Evolutionary conservation across 2,113 vertebrate species (phyloP).

Genomic region (Synchiropus splendidus): DNA sequence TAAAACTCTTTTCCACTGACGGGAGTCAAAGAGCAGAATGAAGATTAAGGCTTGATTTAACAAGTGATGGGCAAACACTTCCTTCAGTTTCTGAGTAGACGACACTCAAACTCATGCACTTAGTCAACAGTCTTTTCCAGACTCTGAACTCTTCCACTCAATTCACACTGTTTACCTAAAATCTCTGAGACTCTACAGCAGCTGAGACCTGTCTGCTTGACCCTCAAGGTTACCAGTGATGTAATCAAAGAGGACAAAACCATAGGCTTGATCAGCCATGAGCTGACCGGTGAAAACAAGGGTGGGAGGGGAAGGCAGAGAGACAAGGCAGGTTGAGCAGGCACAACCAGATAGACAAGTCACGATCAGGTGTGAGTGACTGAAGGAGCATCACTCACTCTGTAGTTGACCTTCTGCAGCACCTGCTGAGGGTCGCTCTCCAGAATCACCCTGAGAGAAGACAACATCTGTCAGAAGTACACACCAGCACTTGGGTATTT

Average conservation of each 20-base stretch:
- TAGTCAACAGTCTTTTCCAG: conserved; percentile 10
- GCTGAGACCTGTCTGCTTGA: conserved; percentile 56
- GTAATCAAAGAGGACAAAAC: conserved; percentile 80
- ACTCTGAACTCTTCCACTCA: conserved; percentile 34
- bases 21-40: no score
- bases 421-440: conserved; percentile 88
- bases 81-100: no score
- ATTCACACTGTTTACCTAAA: conserved; percentile 9
- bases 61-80: no score
- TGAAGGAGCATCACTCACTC: conserved; percentile 62
- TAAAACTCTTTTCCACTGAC: no score
- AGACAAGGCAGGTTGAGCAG: conserved; percentile 2
- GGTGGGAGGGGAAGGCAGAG: conserved; percentile 14
- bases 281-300: conserved; percentile 45
- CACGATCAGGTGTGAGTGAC: neutral
- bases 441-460: conserved; percentile 76
- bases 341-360: neutral
- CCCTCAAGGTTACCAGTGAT: conserved; percentile 68
- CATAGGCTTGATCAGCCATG: conserved; percentile 68
- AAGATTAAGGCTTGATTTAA: no score
- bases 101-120: no score
- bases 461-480: neutral
- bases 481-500: no score
- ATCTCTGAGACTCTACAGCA: conserved; percentile 42
- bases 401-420: conserved; percentile 82